These are phyloP conservation scores for Hapalemur alaotrensis DNA, from an alignment of 2,797 vertebrate species.

Conservation along the genomic window DNA sequence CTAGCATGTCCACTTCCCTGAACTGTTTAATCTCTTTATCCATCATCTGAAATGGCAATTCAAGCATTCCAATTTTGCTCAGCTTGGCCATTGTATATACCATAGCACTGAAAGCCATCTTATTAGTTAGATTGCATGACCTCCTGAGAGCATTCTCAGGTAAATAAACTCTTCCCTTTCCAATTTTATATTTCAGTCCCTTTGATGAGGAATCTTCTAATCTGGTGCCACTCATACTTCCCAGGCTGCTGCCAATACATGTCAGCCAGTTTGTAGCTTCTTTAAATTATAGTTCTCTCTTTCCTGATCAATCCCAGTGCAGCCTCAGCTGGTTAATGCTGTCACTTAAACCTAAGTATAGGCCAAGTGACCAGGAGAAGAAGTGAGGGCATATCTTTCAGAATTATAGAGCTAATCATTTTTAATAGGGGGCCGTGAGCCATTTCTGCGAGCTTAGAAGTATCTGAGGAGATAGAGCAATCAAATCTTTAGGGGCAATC, in stretches of 20 bases:
- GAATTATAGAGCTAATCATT: not conserved
- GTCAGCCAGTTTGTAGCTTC: not conserved
- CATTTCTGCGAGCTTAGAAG: not conserved
- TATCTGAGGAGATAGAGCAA: not conserved
- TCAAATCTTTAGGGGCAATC: not conserved
- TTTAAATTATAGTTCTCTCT: not conserved
- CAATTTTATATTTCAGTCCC: not conserved
- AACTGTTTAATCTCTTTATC: conserved; percentile 25
- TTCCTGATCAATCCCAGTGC: not conserved
- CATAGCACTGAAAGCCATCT: not conserved
- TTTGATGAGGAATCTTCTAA: not conserved
- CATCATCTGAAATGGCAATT: not conserved
- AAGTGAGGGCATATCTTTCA: not conserved
- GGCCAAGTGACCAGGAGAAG: not conserved
- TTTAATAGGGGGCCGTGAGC: not conserved
- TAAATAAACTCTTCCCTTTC: conserved; percentile 27
- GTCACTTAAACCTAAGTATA: not conserved
- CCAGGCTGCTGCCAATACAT: not conserved
- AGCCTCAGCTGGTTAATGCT: not conserved
- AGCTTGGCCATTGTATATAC: not conserved
- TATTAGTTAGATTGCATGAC: not conserved
- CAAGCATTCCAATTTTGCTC: not conserved
- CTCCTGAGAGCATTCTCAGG: not conserved
- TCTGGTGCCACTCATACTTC: not conserved
- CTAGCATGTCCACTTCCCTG: not conserved